Evolutionary conservation across 2,888 invertebrate genomes (phyloP).

Genomic region (Ernsta delagoae): DNA sequence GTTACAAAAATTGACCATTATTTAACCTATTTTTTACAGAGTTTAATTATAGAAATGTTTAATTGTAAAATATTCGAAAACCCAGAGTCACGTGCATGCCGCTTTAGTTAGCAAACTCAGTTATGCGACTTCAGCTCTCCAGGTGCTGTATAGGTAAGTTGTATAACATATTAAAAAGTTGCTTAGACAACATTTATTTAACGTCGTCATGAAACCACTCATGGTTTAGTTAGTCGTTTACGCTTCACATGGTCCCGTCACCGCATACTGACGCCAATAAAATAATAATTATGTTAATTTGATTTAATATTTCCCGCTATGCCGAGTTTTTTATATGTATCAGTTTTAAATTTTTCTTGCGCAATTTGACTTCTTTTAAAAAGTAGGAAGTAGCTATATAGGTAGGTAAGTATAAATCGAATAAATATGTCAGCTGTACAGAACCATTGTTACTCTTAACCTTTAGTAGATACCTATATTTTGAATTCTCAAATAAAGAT

Average conservation of each 20-base stretch:
- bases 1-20: too few relatives aligned
- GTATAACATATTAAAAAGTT: conserved; percentile 3
- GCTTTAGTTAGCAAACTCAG: conserved; percentile 28
- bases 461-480: too few relatives aligned
- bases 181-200: conserved; percentile 13
- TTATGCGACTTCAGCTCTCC: conserved; percentile 19
- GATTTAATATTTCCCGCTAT: too few relatives aligned
- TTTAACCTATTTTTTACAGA: too few relatives aligned
- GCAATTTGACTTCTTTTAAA: too few relatives aligned
- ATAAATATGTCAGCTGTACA: too few relatives aligned
- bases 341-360: too few relatives aligned
- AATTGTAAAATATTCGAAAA: conserved; percentile 27
- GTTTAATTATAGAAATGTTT: conserved; percentile 17
- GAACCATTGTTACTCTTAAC: too few relatives aligned
- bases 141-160: neutral
- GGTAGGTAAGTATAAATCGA: too few relatives aligned
- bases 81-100: conserved; percentile 20
- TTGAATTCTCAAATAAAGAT: too few relatives aligned
- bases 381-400: too few relatives aligned
- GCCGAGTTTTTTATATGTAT: too few relatives aligned
- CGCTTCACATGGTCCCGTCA: neutral
- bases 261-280: neutral
- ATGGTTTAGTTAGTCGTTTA: neutral
- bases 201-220: neutral
- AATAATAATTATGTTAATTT: neutral